A percentile compares a stretch with the other conserved stretches of the same genome.
phyloP scores from a whole-genome alignment of 35 echinoderm and acorn worm species.

The Hemicentrotus pulcherrimus region DNA sequence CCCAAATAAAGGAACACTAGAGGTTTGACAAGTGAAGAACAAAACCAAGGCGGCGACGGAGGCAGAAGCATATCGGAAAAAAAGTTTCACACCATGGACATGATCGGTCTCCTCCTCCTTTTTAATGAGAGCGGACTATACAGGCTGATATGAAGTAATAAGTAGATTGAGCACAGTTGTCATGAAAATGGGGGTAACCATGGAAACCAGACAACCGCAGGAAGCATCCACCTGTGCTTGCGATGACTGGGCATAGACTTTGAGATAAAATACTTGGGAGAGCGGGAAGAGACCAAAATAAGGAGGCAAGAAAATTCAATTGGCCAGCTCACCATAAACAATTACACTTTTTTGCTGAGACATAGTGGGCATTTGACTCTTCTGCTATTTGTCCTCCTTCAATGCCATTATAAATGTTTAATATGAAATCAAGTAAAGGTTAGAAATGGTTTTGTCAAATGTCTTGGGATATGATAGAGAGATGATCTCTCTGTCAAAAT shows the following conservation, averaged over 20 bases:
- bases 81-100: background rate
- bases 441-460: background rate
- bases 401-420: background rate
- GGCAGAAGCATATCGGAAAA: background rate
- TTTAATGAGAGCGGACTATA: background rate
- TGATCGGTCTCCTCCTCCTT: background rate
- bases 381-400: background rate
- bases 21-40: background rate
- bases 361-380: background rate
- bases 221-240: slow-evolving; percentile 42
- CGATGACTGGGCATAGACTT: slow-evolving; percentile 25
- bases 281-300: background rate
- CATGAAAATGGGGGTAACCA: slow-evolving; percentile 31
- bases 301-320: background rate
- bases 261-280: background rate
- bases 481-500: background rate
- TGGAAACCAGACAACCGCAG: slow-evolving; percentile 41
- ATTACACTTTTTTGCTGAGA: background rate
- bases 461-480: background rate
- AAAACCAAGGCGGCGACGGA: background rate
- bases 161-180: background rate
- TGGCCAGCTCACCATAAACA: background rate
- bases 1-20: background rate
- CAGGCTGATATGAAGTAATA: background rate
- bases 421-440: background rate